A percentile compares a stretch with the other conserved stretches of the same genome.
Evolutionary conservation across 2,888 invertebrate genomes (phyloP).

Genomic region (Cistogaster globosa): DNA sequence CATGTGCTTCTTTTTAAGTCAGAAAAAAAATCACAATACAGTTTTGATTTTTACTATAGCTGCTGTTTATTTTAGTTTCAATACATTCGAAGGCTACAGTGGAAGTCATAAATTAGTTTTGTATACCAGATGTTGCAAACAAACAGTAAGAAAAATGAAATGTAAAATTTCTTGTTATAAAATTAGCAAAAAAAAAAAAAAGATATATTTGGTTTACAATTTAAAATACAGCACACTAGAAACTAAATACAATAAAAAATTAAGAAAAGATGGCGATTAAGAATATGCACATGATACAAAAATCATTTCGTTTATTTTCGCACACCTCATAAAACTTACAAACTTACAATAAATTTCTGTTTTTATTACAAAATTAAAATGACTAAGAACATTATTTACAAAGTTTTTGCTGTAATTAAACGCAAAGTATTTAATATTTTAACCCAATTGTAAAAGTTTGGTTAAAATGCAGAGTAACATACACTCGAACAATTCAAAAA

Average conservation of each 20-base stretch:
- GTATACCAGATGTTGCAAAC: conserved; percentile 63
- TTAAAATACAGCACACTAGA: conserved; percentile 16
- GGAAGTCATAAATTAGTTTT: conserved; percentile 69
- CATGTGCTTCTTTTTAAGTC: conserved; percentile 48
- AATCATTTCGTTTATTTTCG: neutral
- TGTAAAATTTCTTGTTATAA: conserved; percentile 4
- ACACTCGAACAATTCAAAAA: neutral
- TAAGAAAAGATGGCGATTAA: conserved; percentile 39
- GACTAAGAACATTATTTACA: neutral
- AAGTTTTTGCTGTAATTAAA: neutral
- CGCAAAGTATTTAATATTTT: neutral
- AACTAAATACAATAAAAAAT: conserved; percentile 38
- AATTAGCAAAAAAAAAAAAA: neutral
- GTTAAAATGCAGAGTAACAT: too few species aligned
- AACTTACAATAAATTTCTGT: conserved; percentile 15
- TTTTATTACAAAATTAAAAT: neutral
- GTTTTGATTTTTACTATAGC: conserved; percentile 43
- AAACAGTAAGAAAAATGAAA: conserved; percentile 18
- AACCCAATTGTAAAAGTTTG: neutral
- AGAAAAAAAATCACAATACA: conserved; percentile 42
- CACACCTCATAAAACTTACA: conserved; percentile 32
- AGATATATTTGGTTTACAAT: neutral
- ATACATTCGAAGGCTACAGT: conserved; percentile 60
- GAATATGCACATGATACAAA: conserved; percentile 38
- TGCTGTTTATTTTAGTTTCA: conserved; percentile 55